Evolutionary conservation across 1,140 invertebrate species (phyloP).

Genomic region (Antheraea mylitta): DNA sequence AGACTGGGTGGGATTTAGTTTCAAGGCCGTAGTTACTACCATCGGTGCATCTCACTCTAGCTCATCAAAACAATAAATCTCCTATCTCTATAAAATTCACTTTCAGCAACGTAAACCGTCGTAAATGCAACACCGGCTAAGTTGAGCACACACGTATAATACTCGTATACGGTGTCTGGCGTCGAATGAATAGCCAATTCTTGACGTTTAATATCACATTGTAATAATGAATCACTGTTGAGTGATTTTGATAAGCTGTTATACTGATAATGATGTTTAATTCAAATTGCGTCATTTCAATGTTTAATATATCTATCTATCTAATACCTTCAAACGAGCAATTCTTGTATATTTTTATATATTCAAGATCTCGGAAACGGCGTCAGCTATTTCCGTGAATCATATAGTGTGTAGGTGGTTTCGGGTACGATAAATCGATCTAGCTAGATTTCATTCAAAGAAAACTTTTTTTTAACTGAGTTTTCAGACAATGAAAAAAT

Average conservation of each 20-base stretch:
- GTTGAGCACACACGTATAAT: conserved; percentile 34
- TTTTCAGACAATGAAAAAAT: no score
- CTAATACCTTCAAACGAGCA: no score
- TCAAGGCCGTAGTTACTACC: conserved; percentile 61
- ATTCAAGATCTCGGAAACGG: no score
- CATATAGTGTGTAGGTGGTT: no score
- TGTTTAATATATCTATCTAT: no score
- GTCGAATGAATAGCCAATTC: conserved; percentile 17
- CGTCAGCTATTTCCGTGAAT: no score
- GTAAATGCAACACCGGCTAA: conserved; percentile 47
- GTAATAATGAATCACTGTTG: conserved; percentile 2
- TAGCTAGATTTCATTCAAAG: no score
- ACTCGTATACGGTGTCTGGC: no score
- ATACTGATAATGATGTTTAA: neutral
- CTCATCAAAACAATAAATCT: conserved; percentile 14
- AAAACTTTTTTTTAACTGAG: no score
- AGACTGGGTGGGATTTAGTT: conserved; percentile 49
- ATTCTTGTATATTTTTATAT: no score
- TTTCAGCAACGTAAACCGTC: conserved; percentile 46
- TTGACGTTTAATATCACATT: neutral
- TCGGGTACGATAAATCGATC: no score
- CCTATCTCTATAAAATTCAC: conserved; percentile 50
- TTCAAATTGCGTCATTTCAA: neutral
- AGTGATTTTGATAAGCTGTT: neutral
- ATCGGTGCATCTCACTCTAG: conserved; percentile 47